phyloP scores from a whole-genome alignment of 2,113 vertebrate genomes.

The Hemibates koningsi region DNA sequence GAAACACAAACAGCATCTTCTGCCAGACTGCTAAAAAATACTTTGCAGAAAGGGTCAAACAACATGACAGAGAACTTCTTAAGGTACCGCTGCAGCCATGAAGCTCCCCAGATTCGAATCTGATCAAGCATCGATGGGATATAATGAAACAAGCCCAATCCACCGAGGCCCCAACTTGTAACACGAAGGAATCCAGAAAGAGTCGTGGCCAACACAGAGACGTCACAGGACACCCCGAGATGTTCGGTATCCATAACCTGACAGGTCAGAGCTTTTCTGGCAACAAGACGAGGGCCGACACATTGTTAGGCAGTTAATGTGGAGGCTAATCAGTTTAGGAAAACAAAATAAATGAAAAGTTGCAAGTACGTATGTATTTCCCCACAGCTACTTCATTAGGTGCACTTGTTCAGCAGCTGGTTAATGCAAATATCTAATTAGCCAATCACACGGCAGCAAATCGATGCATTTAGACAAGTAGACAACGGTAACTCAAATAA shows the following conservation, averaged over 20 bases:
- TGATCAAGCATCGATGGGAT: neutral
- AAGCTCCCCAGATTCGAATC: neutral
- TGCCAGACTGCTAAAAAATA: neutral
- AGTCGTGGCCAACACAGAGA: neutral
- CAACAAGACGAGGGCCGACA: neutral
- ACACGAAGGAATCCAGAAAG: neutral
- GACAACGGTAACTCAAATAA: neutral
- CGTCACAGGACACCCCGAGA: neutral
- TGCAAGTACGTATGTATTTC: neutral
- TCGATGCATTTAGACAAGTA: neutral
- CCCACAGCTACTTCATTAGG: neutral
- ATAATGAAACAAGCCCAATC: neutral
- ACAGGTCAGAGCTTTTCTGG: neutral
- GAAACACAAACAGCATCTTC: neutral
- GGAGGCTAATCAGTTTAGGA: neutral
- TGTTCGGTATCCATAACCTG: neutral
- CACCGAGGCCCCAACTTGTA: neutral
- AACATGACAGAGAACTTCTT: neutral
- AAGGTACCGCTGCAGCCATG: fast-evolving
- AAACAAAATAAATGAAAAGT: fast-evolving
- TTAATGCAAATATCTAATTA: neutral
- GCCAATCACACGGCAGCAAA: neutral
- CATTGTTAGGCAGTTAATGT: neutral
- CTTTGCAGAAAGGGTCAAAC: neutral
- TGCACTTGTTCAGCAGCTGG: neutral